phyloP scores from a whole-genome alignment of 1,140 invertebrate genomes.

The Tetragnatha versicolor region DNA sequence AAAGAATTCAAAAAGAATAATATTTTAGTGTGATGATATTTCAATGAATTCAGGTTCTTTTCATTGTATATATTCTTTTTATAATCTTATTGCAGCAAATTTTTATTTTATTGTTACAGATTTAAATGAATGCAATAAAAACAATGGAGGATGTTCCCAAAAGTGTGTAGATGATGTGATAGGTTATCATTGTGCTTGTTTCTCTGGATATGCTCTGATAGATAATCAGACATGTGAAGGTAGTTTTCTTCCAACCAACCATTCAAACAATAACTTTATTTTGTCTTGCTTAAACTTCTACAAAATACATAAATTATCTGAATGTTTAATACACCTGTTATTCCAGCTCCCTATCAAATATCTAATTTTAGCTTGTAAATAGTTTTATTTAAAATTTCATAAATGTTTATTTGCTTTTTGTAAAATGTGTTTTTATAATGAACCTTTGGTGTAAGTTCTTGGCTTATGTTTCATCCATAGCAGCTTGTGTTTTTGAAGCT shows the following conservation, averaged over 20 bases:
- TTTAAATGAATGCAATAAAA: slow-evolving; percentile 77
- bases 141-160: slow-evolving; percentile 89
- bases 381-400: no score
- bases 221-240: slow-evolving; percentile 81
- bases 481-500: no score
- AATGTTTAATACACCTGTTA: background rate
- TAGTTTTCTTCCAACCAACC: slow-evolving; percentile 60
- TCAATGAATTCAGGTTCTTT: background rate
- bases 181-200: slow-evolving; percentile 80
- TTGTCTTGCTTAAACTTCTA: background rate
- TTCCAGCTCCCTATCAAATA: no score
- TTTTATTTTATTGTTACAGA: slow-evolving; percentile 59
- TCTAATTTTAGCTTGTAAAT: no score
- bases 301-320: no score
- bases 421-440: no score
- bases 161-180: slow-evolving; percentile 78
- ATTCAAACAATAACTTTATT: background rate
- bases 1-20: no score
- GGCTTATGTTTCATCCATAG: no score
- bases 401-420: no score
- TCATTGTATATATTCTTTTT: background rate
- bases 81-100: background rate
- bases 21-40: no score
- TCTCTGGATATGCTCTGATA: slow-evolving; percentile 74
- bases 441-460: no score